Evolutionary conservation across 1,140 invertebrate genomes (phyloP).

Genomic region (Orius laevigatus): DNA sequence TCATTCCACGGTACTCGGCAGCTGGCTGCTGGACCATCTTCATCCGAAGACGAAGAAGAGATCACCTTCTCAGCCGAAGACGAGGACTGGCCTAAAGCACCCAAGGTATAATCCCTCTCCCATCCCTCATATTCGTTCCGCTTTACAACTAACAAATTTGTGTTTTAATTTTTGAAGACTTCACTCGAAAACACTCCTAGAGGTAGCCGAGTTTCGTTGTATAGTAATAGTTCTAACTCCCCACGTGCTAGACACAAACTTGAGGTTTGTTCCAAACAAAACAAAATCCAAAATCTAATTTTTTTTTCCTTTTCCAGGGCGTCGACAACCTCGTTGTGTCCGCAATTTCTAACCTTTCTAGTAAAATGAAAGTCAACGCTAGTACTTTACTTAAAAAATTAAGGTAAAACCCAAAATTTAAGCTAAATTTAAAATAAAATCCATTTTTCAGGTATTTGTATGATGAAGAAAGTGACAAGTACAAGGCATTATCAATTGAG

Average conservation of each 20-base stretch:
- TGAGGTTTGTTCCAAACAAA: conserved; percentile 8
- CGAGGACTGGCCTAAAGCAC: conserved; percentile 16
- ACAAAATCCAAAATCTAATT: not conserved
- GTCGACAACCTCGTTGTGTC: conserved; percentile 39
- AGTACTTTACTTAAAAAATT: conserved; percentile 33
- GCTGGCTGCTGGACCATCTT: conserved; percentile 20
- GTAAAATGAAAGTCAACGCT: conserved; percentile 34
- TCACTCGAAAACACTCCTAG: conserved; percentile 15
- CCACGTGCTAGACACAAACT: conserved; percentile 12
- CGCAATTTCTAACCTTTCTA: conserved; percentile 38
- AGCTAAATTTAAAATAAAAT: not conserved
- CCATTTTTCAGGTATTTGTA: conserved; percentile 25
- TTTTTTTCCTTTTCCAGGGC: conserved; percentile 22
- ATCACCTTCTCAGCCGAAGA: conserved; percentile 17
- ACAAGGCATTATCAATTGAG: conserved; percentile 23
- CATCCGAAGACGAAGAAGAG: conserved; percentile 21
- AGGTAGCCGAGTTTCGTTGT: conserved; percentile 19
- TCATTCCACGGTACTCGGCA: conserved; percentile 33
- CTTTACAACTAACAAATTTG: conserved; percentile 1
- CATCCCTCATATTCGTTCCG: not conserved
- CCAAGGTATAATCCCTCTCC: conserved; percentile 5
- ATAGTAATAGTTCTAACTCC: conserved; percentile 19
- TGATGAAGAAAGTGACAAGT: conserved; percentile 26
- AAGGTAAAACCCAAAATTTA: conserved; percentile 25
- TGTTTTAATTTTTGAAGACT: conserved; percentile 13